These are phyloP conservation scores for Prostheceraeus crozeri DNA, from an alignment of 2,888 invertebrate genomes.

Conservation along the genomic window DNA sequence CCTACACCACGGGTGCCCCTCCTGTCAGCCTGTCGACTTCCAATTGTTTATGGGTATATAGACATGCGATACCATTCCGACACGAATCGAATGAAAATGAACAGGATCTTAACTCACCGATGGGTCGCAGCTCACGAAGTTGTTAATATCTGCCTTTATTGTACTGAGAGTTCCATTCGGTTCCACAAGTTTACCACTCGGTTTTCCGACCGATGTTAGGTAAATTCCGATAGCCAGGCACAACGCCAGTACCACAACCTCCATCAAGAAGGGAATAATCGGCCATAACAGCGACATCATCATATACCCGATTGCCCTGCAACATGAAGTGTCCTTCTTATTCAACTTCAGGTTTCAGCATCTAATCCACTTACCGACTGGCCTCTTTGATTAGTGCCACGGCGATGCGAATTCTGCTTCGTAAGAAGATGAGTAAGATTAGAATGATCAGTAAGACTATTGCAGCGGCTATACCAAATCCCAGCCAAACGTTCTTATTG, in stretches of 20 bases:
- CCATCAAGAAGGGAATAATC: conserved; percentile 75
- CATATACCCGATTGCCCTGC: conserved; percentile 71
- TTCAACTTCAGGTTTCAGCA: too few species aligned
- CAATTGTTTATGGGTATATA: too few species aligned
- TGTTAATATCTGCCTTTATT: too few species aligned
- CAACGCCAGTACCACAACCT: conserved; percentile 67
- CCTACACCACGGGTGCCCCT: too few species aligned
- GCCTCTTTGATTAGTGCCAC: conserved; percentile 84
- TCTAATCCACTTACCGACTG: conserved; percentile 70
- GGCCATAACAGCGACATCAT: conserved; percentile 81
- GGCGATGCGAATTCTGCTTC: conserved; percentile 74
- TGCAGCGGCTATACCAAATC: conserved; percentile 60
- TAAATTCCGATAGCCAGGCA: conserved; percentile 67
- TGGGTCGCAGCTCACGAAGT: too few species aligned
- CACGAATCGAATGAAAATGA: too few species aligned
- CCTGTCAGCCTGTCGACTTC: too few species aligned
- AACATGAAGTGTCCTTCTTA: too few species aligned
- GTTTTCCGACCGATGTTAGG: not conserved
- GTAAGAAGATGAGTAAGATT: conserved; percentile 71
- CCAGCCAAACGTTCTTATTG: not conserved
- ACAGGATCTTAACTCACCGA: too few species aligned
- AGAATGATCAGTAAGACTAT: conserved; percentile 61
- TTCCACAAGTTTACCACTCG: not conserved
- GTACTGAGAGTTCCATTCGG: too few species aligned
- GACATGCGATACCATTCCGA: too few species aligned